phyloP scores from a whole-genome alignment of 2,113 vertebrate species.

The Pangasianodon hypophthalmus region DNA sequence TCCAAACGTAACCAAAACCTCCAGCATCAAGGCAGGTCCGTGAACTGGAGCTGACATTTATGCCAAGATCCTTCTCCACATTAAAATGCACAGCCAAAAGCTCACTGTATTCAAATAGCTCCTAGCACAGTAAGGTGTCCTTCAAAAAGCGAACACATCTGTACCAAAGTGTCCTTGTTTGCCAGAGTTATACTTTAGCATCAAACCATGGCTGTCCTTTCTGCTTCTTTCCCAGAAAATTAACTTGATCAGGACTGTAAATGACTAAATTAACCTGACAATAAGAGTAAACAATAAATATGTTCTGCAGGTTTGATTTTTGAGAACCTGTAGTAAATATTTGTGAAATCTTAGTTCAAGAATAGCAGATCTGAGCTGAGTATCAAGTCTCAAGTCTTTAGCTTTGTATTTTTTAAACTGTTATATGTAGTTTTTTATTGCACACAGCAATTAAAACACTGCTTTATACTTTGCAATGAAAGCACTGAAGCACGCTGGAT shows the following conservation, averaged over 20 bases:
- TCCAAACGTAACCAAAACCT: constrained; percentile 32
- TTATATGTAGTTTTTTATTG: neutral
- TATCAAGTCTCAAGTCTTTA: neutral
- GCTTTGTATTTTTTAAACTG: neutral
- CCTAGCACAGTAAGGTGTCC: constrained; percentile 37
- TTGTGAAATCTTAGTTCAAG: neutral
- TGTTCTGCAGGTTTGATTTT: no score
- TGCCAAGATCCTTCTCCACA: constrained; percentile 38
- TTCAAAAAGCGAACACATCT: constrained; percentile 55
- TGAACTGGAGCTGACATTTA: constrained; percentile 51
- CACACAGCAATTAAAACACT: neutral
- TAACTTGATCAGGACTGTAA: neutral
- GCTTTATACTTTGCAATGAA: neutral
- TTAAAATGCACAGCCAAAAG: constrained; percentile 40
- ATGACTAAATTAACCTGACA: constrained; percentile 23
- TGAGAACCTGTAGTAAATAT: neutral
- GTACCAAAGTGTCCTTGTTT: constrained; percentile 44
- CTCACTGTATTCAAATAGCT: constrained; percentile 48
- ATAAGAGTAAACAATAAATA: neutral
- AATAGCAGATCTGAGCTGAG: neutral
- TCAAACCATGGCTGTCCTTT: constrained; percentile 31
- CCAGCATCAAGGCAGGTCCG: constrained; percentile 10
- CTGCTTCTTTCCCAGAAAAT: neutral
- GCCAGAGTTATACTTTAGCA: constrained; percentile 43
- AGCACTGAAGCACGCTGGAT: neutral